Percentiles rank a stretch among this genome's conserved stretches.
Evolutionary conservation across 2,113 vertebrate genomes (phyloP).

Genomic region (Heterochromis multidens): DNA sequence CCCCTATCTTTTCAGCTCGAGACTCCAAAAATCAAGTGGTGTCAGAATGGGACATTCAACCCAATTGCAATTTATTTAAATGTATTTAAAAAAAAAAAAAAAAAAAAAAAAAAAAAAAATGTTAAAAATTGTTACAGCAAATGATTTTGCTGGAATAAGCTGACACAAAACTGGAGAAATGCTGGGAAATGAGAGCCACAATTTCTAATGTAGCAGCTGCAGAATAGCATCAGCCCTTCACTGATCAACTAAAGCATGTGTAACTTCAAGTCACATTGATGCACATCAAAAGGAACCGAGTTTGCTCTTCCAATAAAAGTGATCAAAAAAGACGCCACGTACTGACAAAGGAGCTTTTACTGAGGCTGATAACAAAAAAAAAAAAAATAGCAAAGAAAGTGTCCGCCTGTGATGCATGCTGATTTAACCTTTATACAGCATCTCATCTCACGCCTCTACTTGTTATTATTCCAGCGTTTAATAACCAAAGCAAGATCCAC

Average conservation of each 20-base stretch:
- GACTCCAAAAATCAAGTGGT: background rate
- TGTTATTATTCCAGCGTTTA: background rate
- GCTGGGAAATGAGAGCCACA: no score
- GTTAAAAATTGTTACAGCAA: background rate
- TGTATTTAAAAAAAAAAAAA: background rate
- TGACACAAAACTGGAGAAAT: no score
- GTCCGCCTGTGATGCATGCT: background rate
- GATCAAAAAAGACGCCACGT: background rate
- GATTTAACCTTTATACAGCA: background rate
- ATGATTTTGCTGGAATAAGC: background rate
- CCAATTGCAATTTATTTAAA: background rate
- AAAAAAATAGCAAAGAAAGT: background rate
- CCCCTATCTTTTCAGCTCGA: background rate
- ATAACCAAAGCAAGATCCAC: background rate
- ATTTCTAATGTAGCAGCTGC: background rate
- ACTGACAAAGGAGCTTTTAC: background rate
- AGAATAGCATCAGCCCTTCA: background rate
- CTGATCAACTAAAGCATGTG: background rate
- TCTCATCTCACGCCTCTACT: background rate
- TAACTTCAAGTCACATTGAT: background rate
- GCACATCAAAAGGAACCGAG: background rate
- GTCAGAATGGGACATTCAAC: background rate
- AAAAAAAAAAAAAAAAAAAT: background rate
- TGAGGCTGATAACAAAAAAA: background rate
- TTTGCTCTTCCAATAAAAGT: background rate